Evolutionary conservation across 1,140 invertebrate genomes (phyloP).

Genomic region (Neodiprion lecontei): DNA sequence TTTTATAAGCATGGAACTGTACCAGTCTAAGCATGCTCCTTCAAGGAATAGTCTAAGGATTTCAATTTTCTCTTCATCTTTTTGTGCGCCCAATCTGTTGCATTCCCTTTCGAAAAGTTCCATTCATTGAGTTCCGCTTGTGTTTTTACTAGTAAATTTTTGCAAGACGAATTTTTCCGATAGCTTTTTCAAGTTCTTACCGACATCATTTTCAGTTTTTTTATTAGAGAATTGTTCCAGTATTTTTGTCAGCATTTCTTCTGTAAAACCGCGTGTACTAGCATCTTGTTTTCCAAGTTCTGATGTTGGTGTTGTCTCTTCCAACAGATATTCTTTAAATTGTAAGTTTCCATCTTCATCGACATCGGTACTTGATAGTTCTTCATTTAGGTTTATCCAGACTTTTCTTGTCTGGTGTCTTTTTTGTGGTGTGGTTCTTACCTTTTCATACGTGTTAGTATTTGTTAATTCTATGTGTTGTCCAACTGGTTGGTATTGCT

Average conservation of each 20-base stretch:
- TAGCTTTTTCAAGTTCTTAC: too few species aligned
- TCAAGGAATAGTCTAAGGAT: constrained; percentile 15
- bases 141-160: not conserved
- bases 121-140: constrained; percentile 15
- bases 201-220: too few species aligned
- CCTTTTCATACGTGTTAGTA: constrained; percentile 38
- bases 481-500: constrained; percentile 32
- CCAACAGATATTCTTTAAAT: too few species aligned
- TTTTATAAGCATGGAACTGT: constrained; percentile 18
- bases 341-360: not conserved
- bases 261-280: too few species aligned
- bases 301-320: too few species aligned
- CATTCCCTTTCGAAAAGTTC: constrained; percentile 12
- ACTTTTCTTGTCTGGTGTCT: constrained; percentile 45
- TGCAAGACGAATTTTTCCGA: too few species aligned
- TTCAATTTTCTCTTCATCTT: not conserved
- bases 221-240: too few species aligned
- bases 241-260: too few species aligned
- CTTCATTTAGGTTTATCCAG: constrained; percentile 32
- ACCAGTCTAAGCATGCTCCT: constrained; percentile 14
- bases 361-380: constrained; percentile 7
- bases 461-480: constrained; percentile 15
- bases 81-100: constrained; percentile 6
- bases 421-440: constrained; percentile 42
- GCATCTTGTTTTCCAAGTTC: too few species aligned